A percentile compares a stretch with the other conserved stretches of the same genome.
Evolutionary conservation across 2,113 vertebrate species (phyloP).

Genomic region (Lycocorax pyrrhopterus): DNA sequence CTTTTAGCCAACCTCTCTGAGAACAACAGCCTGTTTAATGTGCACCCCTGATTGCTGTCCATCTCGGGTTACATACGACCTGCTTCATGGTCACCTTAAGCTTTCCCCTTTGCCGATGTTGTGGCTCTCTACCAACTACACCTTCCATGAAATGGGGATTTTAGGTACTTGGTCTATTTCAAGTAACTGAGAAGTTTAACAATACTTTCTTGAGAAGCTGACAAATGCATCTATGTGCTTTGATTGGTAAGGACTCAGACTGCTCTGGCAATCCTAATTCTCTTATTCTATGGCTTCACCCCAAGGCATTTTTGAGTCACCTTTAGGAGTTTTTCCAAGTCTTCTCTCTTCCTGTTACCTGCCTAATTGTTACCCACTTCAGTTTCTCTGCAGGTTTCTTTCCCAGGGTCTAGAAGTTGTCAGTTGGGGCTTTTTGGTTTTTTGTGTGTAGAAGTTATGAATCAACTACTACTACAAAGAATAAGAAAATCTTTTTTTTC

Average conservation of each 20-base stretch:
- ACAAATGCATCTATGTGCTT: background rate
- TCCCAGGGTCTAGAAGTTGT: background rate
- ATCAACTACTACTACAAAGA: background rate
- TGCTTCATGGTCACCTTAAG: background rate
- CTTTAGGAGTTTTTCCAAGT: background rate
- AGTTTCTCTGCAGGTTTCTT: background rate
- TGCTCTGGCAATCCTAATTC: background rate
- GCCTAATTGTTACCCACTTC: background rate
- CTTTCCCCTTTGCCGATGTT: accelerated
- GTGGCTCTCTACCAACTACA: background rate
- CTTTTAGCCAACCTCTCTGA: background rate
- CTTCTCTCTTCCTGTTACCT: background rate
- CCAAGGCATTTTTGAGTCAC: background rate
- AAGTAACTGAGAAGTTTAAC: background rate
- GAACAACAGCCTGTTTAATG: background rate
- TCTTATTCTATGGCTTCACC: background rate
- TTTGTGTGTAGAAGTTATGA: background rate
- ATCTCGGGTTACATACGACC: background rate
- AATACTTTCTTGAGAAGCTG: background rate
- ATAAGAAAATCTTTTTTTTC: background rate
- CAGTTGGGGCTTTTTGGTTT: accelerated
- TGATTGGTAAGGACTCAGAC: background rate
- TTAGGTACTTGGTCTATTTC: background rate
- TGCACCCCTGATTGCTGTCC: background rate
- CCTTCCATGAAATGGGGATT: background rate